phyloP scores from a whole-genome alignment of 2,888 invertebrate species.

The Orthosia gothica region DNA sequence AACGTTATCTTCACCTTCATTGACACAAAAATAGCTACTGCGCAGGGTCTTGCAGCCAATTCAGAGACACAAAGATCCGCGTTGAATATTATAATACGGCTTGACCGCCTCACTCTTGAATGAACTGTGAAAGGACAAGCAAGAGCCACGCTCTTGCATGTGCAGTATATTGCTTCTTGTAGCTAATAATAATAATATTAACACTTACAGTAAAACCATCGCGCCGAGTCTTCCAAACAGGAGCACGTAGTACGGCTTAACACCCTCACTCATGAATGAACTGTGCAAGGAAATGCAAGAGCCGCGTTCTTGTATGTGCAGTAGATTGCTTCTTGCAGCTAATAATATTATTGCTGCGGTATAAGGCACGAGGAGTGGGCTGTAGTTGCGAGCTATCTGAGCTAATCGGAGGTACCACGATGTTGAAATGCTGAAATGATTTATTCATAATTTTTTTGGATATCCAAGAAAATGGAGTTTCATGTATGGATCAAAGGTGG shows the following conservation, averaged over 20 bases:
- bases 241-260: constrained; percentile 91
- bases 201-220: constrained; percentile 89
- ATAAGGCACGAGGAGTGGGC: constrained; percentile 93
- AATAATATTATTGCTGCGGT: constrained; percentile 93
- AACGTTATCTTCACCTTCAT: no score
- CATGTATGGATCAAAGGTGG: no score
- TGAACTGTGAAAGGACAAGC: constrained; percentile 72
- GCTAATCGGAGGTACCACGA: constrained; percentile 92
- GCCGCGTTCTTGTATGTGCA: constrained; percentile 73
- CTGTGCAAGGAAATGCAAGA: constrained; percentile 88
- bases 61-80: no score
- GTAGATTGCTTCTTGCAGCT: constrained; percentile 86
- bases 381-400: constrained; percentile 93
- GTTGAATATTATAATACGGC: constrained; percentile 77
- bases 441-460: no score
- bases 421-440: constrained; percentile 88
- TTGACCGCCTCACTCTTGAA: constrained; percentile 81
- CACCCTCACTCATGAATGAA: constrained; percentile 91
- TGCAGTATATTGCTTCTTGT: constrained; percentile 82
- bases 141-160: constrained; percentile 71
- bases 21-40: no score
- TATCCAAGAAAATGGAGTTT: no score
- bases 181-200: constrained; percentile 86
- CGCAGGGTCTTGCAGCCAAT: no score
- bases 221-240: constrained; percentile 88